Evolutionary conservation across 2,797 vertebrate genomes (phyloP), one percentile per base, ranked within the genome.

Genomic region (Coranthus polyacanthus): DNA sequence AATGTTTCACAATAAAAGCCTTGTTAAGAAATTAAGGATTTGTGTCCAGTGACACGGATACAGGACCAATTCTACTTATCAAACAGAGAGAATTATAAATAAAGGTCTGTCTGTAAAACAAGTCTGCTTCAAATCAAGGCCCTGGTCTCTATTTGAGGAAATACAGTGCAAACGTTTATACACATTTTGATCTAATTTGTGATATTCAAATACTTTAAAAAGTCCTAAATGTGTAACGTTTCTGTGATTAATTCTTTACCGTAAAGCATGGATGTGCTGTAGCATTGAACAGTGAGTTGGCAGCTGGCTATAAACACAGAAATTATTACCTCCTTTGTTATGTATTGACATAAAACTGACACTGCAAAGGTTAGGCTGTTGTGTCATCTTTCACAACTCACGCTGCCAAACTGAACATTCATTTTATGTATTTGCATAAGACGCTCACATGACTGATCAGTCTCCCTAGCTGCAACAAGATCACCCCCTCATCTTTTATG

Each of bases 371-470:
- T 66, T 42, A 20, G 43, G 20, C 32, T 57, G 26, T 61, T 62
- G 45, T 9, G 44, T 60, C 49, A 56, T 36, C 60, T 22, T 37
- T 44, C 47, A 61, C 50, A 43, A 18, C 51, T 34, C 32, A 34
- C 62, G 56, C 47, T 24, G 54, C 43, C 56, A 53, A 29, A 42
- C 44, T 39, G 45, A 75, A 72, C 44, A 50, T 34, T 75, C 42
- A 58, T 34, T 69, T 50, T 8, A 56, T 64, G 47, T 45, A n/a
- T 53, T 68, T 15, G 6, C 65, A 72, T 64, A 32, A 43, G 64
- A 61, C 21, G 17, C 49, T 57, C 13, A 12, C 24, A 38, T 54
- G 55, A 72, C 68, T 62, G 45, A 78, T 73, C 56, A 43, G 21
- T 45, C 47, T 43, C 22, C 24, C 58, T 11, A 6, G 37, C 54